These are phyloP conservation scores for Forbesichthys agassizii DNA, from an alignment of 2,113 vertebrate species.

Conservation along the genomic window DNA sequence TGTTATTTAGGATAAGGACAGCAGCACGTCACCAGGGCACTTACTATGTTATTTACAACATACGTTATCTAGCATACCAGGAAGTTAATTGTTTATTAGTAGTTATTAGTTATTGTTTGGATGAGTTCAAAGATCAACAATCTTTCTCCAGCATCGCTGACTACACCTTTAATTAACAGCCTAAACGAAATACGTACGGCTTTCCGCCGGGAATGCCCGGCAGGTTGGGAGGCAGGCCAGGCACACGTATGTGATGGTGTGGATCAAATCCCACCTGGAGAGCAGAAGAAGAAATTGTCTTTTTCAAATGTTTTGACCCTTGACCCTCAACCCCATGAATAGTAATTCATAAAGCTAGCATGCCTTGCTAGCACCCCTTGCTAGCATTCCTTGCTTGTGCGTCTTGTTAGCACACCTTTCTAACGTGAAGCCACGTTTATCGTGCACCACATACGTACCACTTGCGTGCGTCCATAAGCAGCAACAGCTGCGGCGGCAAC, in stretches of 20 bases:
- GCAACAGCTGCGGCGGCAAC: slow-evolving; percentile 81
- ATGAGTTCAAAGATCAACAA: not conserved
- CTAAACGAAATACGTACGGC: slow-evolving; percentile 79
- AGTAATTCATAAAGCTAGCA: too few relatives aligned
- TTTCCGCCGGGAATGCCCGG: slow-evolving; percentile 92
- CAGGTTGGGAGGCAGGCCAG: slow-evolving; percentile 86
- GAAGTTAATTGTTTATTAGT: too few relatives aligned
- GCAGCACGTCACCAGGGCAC: not conserved
- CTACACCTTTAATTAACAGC: too few relatives aligned
- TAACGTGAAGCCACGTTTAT: too few relatives aligned
- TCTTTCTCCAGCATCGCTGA: too few relatives aligned
- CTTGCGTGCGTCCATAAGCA: slow-evolving; percentile 89
- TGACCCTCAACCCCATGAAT: too few relatives aligned
- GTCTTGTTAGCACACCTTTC: too few relatives aligned
- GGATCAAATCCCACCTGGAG: slow-evolving; percentile 91
- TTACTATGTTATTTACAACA: not conserved
- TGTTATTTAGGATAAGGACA: too few relatives aligned
- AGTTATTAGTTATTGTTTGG: not conserved
- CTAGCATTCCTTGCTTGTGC: too few relatives aligned
- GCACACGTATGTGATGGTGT: slow-evolving; percentile 89
- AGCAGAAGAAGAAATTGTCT: not conserved
- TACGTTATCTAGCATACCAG: too few relatives aligned
- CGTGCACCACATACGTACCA: slow-evolving; percentile 75
- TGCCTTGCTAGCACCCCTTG: too few relatives aligned
- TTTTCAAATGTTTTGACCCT: too few relatives aligned